Evolutionary conservation across 2,888 invertebrate genomes (phyloP).

Genomic region (Drosophila helvetica): DNA sequence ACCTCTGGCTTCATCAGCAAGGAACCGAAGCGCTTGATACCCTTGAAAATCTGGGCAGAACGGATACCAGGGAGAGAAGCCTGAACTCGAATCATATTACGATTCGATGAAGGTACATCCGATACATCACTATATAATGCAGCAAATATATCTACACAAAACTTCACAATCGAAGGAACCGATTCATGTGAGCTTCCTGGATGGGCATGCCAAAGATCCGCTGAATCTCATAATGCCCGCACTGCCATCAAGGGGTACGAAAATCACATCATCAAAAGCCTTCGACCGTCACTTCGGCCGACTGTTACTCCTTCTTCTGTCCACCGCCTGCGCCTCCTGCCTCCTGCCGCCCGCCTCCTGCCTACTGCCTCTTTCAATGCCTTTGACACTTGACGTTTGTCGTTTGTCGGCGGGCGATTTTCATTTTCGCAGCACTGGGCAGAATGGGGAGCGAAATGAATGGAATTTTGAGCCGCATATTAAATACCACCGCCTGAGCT

Average conservation of each 20-base stretch:
- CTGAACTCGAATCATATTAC: no score
- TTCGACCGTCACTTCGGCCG: conserved; percentile 1
- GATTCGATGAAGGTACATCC: no score
- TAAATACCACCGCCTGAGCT: conserved; percentile 81
- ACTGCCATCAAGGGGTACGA: conserved; percentile 19
- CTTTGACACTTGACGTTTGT: conserved; percentile 62
- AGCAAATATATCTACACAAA: no score
- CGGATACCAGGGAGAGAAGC: background rate
- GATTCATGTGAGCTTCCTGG: background rate
- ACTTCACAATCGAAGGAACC: no score
- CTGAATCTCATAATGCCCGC: background rate
- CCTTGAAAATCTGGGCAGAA: background rate
- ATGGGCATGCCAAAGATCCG: background rate
- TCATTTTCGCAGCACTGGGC: conserved; percentile 60
- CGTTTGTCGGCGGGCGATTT: conserved; percentile 59
- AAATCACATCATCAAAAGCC: conserved; percentile 71
- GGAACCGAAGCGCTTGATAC: background rate
- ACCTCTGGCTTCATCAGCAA: background rate
- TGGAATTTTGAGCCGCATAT: conserved; percentile 74
- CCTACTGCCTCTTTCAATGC: background rate
- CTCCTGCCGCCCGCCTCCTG: background rate
- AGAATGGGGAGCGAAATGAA: conserved; percentile 57
- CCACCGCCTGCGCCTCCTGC: conserved; percentile 9
- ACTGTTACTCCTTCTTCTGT: conserved; percentile 15
- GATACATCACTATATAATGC: no score